Evolutionary conservation across 2,113 vertebrate species (phyloP).

Genomic region (Danionella cerebrum): DNA sequence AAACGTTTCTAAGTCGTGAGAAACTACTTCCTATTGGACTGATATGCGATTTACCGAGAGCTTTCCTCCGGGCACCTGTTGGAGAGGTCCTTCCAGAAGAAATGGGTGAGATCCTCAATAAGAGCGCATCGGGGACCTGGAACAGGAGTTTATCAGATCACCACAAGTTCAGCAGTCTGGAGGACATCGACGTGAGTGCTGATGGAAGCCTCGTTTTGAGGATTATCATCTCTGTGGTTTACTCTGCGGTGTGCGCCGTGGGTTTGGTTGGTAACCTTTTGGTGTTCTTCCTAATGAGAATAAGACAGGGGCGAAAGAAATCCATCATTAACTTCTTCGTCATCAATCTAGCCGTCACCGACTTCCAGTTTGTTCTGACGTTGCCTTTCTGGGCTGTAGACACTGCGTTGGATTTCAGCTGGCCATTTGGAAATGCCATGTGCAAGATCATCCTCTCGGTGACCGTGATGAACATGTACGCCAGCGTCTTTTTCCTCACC

Average conservation of each 20-base stretch:
- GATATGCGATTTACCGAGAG: conserved; percentile 22
- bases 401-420: conserved; percentile 68
- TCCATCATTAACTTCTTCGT: conserved; percentile 66
- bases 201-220: conserved; percentile 56
- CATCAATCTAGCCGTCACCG: conserved; percentile 62
- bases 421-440: conserved; percentile 68
- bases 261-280: conserved; percentile 62
- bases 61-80: conserved; percentile 17
- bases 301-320: conserved; percentile 53
- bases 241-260: conserved; percentile 63
- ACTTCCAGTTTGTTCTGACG: conserved; percentile 68
- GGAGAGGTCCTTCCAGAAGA: conserved; percentile 9
- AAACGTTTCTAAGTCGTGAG: background rate
- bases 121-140: conserved; percentile 32
- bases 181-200: conserved; percentile 55
- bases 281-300: conserved; percentile 64
- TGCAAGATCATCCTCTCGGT: conserved; percentile 66
- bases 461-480: conserved; percentile 70
- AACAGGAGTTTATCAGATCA: conserved; percentile 47
- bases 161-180: conserved; percentile 45
- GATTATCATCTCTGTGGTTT: conserved; percentile 61
- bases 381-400: conserved; percentile 72
- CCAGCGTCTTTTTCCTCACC: conserved; percentile 68
- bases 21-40: background rate
- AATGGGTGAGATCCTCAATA: conserved; percentile 61